A percentile compares a stretch with the other conserved stretches of the same genome.
phyloP scores from a whole-genome alignment of 53 echinoderm and acorn worm genomes.

The Astropecten irregularis region DNA sequence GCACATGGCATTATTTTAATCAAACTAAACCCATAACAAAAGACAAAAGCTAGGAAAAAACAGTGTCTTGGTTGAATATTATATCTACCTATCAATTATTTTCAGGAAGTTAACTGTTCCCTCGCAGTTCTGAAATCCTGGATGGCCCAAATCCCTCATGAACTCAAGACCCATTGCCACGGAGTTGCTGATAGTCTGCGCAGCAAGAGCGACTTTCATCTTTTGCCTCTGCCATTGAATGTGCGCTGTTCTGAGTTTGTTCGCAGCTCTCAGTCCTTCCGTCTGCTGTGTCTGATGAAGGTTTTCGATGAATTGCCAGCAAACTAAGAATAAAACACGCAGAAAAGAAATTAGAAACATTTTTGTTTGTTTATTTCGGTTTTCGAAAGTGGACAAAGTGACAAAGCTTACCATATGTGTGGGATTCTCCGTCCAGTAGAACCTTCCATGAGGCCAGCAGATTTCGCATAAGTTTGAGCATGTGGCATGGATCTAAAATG shows the following conservation, averaged over 20 bases:
- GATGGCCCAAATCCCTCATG: neutral
- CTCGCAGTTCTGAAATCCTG: neutral
- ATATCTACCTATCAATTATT: neutral
- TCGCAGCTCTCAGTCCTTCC: too few species aligned
- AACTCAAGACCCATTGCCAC: conserved; percentile 6
- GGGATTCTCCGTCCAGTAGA: neutral
- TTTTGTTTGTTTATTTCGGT: too few species aligned
- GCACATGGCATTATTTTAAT: too few species aligned
- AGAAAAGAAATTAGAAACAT: too few species aligned
- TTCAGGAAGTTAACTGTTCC: neutral
- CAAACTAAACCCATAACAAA: too few species aligned
- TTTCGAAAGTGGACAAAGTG: too few species aligned
- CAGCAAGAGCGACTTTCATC: conserved; percentile 32
- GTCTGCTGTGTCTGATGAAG: neutral
- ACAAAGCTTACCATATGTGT: too few species aligned
- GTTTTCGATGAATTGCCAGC: conserved; percentile 14
- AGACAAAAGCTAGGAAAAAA: too few species aligned
- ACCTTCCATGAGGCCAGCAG: neutral
- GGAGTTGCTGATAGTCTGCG: conserved; percentile 16
- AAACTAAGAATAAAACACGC: neutral
- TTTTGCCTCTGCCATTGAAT: too few species aligned
- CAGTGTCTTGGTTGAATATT: neutral
- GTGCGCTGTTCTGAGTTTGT: too few species aligned
- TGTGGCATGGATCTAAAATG: conserved; percentile 63
- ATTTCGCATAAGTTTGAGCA: conserved; percentile 52